phyloP scores from a whole-genome alignment of 1,140 invertebrate species.

The Nomia melanderi region DNA sequence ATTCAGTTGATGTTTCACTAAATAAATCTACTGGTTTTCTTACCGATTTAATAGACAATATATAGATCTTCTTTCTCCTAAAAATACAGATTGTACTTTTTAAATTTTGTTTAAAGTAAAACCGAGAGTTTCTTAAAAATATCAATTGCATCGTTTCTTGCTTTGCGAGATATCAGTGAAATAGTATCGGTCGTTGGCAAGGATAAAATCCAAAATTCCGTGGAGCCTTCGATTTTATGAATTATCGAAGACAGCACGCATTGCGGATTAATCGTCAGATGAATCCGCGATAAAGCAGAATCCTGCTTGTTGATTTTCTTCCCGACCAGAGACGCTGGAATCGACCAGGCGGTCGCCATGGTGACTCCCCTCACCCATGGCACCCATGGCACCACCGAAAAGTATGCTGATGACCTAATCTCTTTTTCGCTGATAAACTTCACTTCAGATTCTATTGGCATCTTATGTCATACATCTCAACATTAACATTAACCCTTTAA shows the following conservation, averaged over 20 bases:
- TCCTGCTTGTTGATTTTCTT: conserved; percentile 32
- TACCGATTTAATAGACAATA: too few relatives aligned
- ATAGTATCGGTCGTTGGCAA: too few relatives aligned
- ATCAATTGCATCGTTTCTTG: too few relatives aligned
- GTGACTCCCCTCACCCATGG: conserved; percentile 51
- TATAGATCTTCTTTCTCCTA: too few relatives aligned
- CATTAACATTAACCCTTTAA: too few relatives aligned
- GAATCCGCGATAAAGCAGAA: neutral
- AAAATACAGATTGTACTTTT: too few relatives aligned
- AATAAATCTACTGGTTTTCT: too few relatives aligned
- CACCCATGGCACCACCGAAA: conserved; percentile 7
- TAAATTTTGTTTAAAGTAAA: too few relatives aligned
- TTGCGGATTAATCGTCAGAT: neutral
- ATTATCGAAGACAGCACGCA: neutral
- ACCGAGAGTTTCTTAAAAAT: too few relatives aligned
- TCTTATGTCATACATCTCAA: neutral
- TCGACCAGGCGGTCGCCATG: conserved; percentile 75
- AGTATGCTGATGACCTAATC: conserved; percentile 2
- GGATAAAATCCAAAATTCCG: too few relatives aligned
- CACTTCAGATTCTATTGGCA: neutral
- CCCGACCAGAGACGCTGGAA: conserved; percentile 49
- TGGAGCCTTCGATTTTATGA: neutral
- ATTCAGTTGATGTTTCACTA: too few relatives aligned
- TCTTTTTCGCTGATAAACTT: neutral
- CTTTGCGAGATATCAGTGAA: too few relatives aligned